Conservation (phyloP, 2,888 invertebrate genomes). For the Mesorhabditis belari region DNA sequence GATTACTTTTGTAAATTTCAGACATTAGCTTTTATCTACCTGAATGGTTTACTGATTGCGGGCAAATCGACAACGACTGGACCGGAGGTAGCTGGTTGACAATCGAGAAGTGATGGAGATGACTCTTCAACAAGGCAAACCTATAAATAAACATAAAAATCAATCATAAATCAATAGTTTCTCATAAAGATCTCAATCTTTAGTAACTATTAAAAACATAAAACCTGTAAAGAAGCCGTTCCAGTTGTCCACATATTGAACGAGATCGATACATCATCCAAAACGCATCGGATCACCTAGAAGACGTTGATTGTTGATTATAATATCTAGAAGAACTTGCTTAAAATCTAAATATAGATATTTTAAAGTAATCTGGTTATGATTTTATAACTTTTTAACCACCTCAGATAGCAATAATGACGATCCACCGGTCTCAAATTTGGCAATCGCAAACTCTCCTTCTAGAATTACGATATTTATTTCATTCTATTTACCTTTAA, state of each 20-base stretch:
- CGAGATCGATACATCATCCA: slow-evolving; percentile 21
- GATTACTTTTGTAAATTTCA: too few species aligned
- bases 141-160: slow-evolving; percentile 8
- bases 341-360: too few species aligned
- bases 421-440: slow-evolving; percentile 33
- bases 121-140: slow-evolving; percentile 37
- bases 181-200: neutral
- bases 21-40: too few species aligned
- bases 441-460: slow-evolving; percentile 42
- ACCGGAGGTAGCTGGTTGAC: slow-evolving; percentile 27
- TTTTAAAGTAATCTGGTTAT: too few species aligned
- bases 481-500: too few species aligned
- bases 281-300: slow-evolving; percentile 26
- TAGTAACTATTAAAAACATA: neutral
- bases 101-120: slow-evolving; percentile 33
- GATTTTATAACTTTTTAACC: too few species aligned
- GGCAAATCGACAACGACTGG: slow-evolving; percentile 36
- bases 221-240: slow-evolving; percentile 25
- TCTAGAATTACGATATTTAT: slow-evolving; percentile 12
- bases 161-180: neutral
- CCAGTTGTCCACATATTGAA: slow-evolving; percentile 35
- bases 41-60: slow-evolving; percentile 30
- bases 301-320: neutral
- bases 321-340: neutral
- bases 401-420: slow-evolving; percentile 30